Base-by-base conservation (phyloP, 2,888 invertebrate species). In the Ceraclea dissimilis region DNA sequence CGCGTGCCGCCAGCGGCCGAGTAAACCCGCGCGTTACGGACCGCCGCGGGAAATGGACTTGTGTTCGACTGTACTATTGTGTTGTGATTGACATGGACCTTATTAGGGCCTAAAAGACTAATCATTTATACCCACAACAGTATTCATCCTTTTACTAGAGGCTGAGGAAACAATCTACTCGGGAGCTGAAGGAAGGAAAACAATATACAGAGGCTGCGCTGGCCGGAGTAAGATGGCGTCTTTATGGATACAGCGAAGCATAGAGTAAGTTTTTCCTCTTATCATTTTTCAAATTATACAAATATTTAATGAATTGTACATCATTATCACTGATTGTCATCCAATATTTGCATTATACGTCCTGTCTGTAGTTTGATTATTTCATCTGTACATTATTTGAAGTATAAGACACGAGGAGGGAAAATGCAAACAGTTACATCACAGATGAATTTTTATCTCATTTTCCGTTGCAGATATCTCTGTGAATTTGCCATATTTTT, bases 1-100 rank as follows among this genome's bases (percentile, higher is more conserved):
- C 76, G 76, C 72, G 66, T 65, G 59, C 57, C 44, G 56, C 62
- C 60, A 61, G 70, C 73, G 72, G 70, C 74, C 73, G 72, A 71
- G 66, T 65, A 63, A 66, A 57, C 52, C 63, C 60, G 62, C 60
- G 59, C 33, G 16, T 39, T 16, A 54, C 62, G 62, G 55, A 39
- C 52, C 49, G 55, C 55, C 54, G 52, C 54, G 67, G 67, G 70
- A 71, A 69, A 70, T 64, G 65, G 67, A 65, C 50, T 51, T 47
- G 56, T 49, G 57, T 53, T 19, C 46, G 46, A 19, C 16, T 19
- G 20, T 10, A 10, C 20, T 19, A 18, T 19, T 50, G 55, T 55
- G 55, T 55, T 55, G 55, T 50, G 34, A 11, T 46, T 46, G 46
- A 46, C 16, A 39, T 46, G 46, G 46, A 46, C 46, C 19, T 6